These are phyloP conservation scores for Microtus richardsoni DNA, from an alignment of 2,113 vertebrate genomes.

Conservation along the genomic window DNA sequence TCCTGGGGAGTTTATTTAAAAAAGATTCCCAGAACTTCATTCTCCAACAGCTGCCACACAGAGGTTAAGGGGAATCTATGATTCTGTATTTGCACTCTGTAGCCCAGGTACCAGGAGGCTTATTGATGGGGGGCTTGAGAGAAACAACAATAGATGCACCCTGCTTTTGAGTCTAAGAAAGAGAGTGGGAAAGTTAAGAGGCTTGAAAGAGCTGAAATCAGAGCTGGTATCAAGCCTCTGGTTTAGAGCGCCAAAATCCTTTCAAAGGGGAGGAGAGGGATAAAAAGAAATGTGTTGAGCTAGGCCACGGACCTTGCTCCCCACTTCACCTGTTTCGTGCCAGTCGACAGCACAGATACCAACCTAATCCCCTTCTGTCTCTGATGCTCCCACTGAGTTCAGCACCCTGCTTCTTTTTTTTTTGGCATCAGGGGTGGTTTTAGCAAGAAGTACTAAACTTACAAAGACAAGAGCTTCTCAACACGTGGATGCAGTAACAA, in stretches of 20 bases:
- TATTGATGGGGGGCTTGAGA: slow-evolving; percentile 12
- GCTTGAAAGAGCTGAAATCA: slow-evolving; percentile 74
- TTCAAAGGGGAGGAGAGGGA: background rate
- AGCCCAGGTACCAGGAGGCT: background rate
- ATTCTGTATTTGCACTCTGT: slow-evolving; percentile 22
- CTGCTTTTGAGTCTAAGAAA: slow-evolving; percentile 63
- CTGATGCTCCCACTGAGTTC: background rate
- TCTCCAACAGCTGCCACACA: background rate
- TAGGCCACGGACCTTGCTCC: background rate
- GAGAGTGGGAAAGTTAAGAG: slow-evolving; percentile 62
- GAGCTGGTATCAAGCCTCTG: slow-evolving; percentile 56
- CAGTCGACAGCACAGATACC: background rate
- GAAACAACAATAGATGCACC: background rate
- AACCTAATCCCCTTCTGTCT: slow-evolving; percentile 2
- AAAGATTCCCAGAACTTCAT: background rate
- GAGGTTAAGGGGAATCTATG: background rate
- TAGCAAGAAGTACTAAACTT: background rate
- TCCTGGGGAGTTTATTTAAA: slow-evolving; percentile 41
- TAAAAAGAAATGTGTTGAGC: slow-evolving; percentile 32
- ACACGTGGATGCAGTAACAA: background rate
- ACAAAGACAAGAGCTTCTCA: background rate
- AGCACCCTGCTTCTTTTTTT: background rate
- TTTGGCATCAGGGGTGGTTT: background rate
- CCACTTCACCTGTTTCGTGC: slow-evolving; percentile 10
- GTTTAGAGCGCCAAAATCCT: slow-evolving; percentile 17